A percentile compares a stretch with the other conserved stretches of the same genome.
Evolutionary conservation across 2,113 vertebrate genomes (phyloP).

Genomic region (Erinaceus europaeus): DNA sequence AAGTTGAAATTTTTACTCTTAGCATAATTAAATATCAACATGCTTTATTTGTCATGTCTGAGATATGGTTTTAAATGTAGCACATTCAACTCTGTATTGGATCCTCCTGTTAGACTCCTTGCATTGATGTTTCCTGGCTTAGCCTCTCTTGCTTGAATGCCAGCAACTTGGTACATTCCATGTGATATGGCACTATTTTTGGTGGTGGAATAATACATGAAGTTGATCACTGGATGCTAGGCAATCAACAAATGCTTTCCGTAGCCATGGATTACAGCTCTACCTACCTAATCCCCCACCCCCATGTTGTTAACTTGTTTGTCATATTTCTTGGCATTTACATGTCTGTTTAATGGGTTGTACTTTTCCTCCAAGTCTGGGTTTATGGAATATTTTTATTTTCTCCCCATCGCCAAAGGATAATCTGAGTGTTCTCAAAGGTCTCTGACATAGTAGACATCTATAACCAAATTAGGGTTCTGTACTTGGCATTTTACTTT

Average conservation of each 20-base stretch:
- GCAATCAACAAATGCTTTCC: neutral
- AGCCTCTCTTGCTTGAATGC: neutral
- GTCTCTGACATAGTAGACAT: neutral
- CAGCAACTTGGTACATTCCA: neutral
- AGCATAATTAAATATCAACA: neutral
- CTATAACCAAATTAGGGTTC: neutral
- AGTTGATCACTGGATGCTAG: neutral
- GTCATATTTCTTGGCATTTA: neutral
- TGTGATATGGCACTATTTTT: neutral
- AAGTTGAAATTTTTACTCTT: conserved; percentile 23
- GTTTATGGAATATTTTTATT: neutral
- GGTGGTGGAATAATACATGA: neutral
- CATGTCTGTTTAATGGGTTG: neutral
- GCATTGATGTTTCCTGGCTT: neutral
- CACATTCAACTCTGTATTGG: neutral
- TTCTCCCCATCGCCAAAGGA: neutral
- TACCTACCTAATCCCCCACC: neutral
- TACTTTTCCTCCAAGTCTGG: neutral
- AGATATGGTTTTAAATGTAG: neutral
- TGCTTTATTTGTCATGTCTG: conserved; percentile 1
- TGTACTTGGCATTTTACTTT: neutral
- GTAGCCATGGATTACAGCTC: no score
- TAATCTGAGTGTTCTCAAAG: neutral
- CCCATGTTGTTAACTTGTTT: neutral
- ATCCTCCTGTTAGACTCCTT: neutral